Percentiles rank a stretch among this genome's conserved stretches.
These are phyloP conservation scores for Macquaria australasica DNA, from an alignment of 2,113 vertebrate genomes.

Conservation along the genomic window DNA sequence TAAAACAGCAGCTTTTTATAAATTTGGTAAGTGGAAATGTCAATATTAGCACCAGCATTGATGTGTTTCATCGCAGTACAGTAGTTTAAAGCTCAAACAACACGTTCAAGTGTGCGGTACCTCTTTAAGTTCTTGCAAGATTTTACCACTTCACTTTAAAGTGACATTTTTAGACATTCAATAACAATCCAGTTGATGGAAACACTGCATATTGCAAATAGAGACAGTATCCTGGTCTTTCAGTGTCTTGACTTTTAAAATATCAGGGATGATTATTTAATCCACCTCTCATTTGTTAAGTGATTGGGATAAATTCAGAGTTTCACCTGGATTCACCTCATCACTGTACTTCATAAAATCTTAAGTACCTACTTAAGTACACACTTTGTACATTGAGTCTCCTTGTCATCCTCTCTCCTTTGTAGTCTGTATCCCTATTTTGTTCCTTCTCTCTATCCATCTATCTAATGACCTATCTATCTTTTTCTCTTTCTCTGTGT, in stretches of 20 bases:
- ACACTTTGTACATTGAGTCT: slow-evolving; percentile 12
- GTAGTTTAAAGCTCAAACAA: too few species aligned
- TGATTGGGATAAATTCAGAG: background rate
- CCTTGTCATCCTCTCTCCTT: slow-evolving; percentile 13
- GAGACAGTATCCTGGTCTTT: background rate
- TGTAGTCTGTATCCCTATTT: background rate
- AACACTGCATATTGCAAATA: background rate
- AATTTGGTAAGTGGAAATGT: too few species aligned
- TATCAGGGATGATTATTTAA: background rate
- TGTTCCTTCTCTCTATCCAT: slow-evolving; percentile 26
- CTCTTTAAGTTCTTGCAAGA: background rate
- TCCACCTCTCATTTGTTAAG: background rate
- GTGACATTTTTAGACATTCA: background rate
- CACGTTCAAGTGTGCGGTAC: too few species aligned
- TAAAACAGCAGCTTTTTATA: too few species aligned
- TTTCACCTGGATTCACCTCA: slow-evolving; percentile 20
- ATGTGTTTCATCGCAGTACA: too few species aligned
- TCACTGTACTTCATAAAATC: slow-evolving; percentile 21
- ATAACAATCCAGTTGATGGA: background rate
- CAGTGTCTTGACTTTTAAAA: background rate
- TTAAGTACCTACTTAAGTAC: slow-evolving; percentile 7
- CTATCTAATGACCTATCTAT: slow-evolving; percentile 44
- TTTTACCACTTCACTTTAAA: background rate
- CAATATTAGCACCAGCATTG: too few species aligned
- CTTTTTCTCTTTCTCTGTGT: slow-evolving; percentile 18